Evolutionary conservation across 2,888 invertebrate genomes (phyloP).

Genomic region (Saturnia japonica): DNA sequence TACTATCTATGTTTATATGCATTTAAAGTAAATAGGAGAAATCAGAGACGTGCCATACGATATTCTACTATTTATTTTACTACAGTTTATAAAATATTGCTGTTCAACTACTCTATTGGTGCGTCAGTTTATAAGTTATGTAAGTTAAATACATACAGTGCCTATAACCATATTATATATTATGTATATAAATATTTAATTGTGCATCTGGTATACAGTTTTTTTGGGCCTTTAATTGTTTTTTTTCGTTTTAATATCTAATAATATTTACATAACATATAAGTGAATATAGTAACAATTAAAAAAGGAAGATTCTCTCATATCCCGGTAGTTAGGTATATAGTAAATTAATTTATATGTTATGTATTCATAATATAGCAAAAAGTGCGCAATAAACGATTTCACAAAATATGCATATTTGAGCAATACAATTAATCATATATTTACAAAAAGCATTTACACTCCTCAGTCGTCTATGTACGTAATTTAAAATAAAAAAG

Average conservation of each 20-base stretch:
- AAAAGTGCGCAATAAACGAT: slow-evolving; percentile 80
- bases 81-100: slow-evolving; percentile 48
- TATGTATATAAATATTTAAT: slow-evolving; percentile 68
- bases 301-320: slow-evolving; percentile 61
- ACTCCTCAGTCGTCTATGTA: slow-evolving; percentile 26
- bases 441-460: slow-evolving; percentile 75
- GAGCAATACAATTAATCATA: slow-evolving; percentile 75
- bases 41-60: background rate
- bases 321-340: slow-evolving; percentile 52
- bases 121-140: slow-evolving; percentile 49
- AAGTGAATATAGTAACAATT: slow-evolving; percentile 22
- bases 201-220: slow-evolving; percentile 77
- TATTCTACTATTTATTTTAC: slow-evolving; percentile 1
- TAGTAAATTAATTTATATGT: slow-evolving; percentile 56
- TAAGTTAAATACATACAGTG: slow-evolving; percentile 55
- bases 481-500: slow-evolving; percentile 15
- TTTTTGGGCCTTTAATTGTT: slow-evolving; percentile 74
- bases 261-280: slow-evolving; percentile 34
- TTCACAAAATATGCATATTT: slow-evolving; percentile 80
- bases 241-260: slow-evolving; percentile 60
- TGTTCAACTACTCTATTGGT: slow-evolving; percentile 63
- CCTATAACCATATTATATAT: slow-evolving; percentile 55
- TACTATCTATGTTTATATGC: background rate
- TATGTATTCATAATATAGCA: slow-evolving; percentile 75
- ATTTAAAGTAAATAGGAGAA: background rate